Evolutionary conservation across 2,888 invertebrate genomes (phyloP), one percentile per base, ranked within the genome.

Genomic region (Periphyllus acericola): DNA sequence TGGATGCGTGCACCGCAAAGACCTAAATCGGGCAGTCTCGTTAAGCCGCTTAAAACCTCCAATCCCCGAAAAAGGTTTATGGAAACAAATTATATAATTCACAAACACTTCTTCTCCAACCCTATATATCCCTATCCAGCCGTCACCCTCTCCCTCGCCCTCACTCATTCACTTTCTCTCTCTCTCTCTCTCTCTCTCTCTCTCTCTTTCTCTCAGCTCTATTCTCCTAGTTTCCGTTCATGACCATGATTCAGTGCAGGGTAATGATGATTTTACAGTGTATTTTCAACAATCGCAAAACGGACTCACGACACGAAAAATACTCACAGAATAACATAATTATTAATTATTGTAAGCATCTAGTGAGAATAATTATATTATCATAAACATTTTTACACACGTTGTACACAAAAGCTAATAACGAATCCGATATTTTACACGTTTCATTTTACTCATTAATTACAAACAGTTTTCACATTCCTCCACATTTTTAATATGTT

Each of bases 1-100:
- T 11, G 32, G 17, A 17, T 17, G 32, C 60, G 21, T 25, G 4
- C 46, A n/a, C 76, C n/a, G 29, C 68, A 76, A 46, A 46, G 52
- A 32, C 32, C 46, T 78, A 52, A 71, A 78, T 34, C 60, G 46
- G 66, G 52, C 46, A 46, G 68, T 52, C 40, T 17, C 34, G 68
- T 85, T 84, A 84, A 84, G 76, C 84, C n/a, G 85, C 78, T 29
- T 78, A 60, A 83, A 83, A 40, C 60, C 40, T 9, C 5, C 60
- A 71, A 83, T 60, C 60, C 55, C 52, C 29, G 60, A 83, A 72
- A 83, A 75, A 74, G 60, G 74, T 83, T 83, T 60, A 83, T 29
- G 60, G 36, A 75, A 83, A 83, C 83, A 40, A 83, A 83, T 83
- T 83, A 75, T 75, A 60, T 60, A 83, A 60, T 75, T 75, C 74